Evolutionary conservation across 2,113 vertebrate genomes (phyloP).

Genomic region (Cercopithecus mona): DNA sequence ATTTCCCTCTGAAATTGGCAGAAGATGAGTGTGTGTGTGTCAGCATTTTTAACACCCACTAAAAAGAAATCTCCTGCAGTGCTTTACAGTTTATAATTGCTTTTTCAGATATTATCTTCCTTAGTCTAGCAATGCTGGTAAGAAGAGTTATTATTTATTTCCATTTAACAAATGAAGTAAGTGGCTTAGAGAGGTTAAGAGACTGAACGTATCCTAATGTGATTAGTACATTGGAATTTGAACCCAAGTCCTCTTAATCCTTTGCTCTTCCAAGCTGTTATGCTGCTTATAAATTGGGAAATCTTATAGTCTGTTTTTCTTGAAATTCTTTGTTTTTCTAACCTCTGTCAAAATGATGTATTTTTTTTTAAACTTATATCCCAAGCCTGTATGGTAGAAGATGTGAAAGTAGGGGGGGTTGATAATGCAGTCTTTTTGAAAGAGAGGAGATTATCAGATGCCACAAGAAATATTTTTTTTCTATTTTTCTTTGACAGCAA

Average conservation of each 20-base stretch:
- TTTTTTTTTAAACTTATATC: background rate
- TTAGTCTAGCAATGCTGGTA: background rate
- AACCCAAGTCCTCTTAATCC: slow-evolving; percentile 8
- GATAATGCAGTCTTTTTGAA: slow-evolving; percentile 1
- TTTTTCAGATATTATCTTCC: slow-evolving; percentile 29
- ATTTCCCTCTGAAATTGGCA: background rate
- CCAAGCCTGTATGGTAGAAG: background rate
- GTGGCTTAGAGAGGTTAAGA: slow-evolving; percentile 36
- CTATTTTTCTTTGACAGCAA: background rate
- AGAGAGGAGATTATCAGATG: background rate
- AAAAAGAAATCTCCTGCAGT: background rate
- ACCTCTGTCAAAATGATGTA: background rate
- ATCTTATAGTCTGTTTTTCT: background rate
- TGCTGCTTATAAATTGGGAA: background rate
- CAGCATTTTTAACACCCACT: slow-evolving; percentile 4
- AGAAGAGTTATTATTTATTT: slow-evolving; percentile 49
- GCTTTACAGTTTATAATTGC: slow-evolving; percentile 19
- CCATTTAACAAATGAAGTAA: slow-evolving; percentile 36
- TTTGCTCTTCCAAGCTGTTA: background rate
- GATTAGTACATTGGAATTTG: slow-evolving; percentile 45
- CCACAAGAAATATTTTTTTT: background rate
- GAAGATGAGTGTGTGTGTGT: background rate
- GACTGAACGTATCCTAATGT: background rate
- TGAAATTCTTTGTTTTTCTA: background rate
- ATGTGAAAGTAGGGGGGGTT: background rate